Evolutionary conservation across 2,888 invertebrate species (phyloP), one percentile per base, ranked within the genome.

Genomic region (Gasteruption jaculator): DNA sequence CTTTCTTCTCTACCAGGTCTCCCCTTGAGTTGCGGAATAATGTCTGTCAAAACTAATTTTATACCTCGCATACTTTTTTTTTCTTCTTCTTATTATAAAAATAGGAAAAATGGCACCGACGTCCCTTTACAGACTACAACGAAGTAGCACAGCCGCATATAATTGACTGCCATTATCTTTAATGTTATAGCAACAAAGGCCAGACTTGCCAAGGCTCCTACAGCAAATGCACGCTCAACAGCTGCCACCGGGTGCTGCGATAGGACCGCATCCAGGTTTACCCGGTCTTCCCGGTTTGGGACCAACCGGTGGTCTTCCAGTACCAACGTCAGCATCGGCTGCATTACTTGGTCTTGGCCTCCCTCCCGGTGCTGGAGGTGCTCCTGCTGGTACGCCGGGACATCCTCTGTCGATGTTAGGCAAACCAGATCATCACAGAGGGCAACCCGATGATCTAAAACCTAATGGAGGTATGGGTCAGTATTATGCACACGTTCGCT

Each of bases 201-300:
- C 87, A 43, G 88, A 89, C 71, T 74, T 89, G 58, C 88, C 88
- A 21, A 79, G 88, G 71, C 72, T 86, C 50, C 76, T 91, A 72
- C 92, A 92, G 74, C 92, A 92, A 74, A 91, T 92, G 89, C 92
- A 92, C 71, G 91, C 90, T 22, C 91, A 91, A 60, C 85, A 89
- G 53, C 73, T 78, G 58, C 71, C 77, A 54, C 84, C 83, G 45
- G 81, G 82, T 31, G 85, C 86, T 37, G 81, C 81, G 32, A 81
- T 87, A 74, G 80, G 81, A 72, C 81, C 81, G 27, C 82, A 82
- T 71, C 82, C 82, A 3, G 79, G 80, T 15, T 74, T 83, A 6
- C 74, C 83, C 20, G 74, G 76, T 2, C 71, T 74, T 32, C 76
- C 77, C 11, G 76, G 77, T 30, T 57, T 69, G 3, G 70, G 69